A percentile compares a stretch with the other conserved stretches of the same genome.
These are phyloP conservation scores for Sminthurides bifidus DNA, from an alignment of 1,140 invertebrate genomes.

Conservation along the genomic window DNA sequence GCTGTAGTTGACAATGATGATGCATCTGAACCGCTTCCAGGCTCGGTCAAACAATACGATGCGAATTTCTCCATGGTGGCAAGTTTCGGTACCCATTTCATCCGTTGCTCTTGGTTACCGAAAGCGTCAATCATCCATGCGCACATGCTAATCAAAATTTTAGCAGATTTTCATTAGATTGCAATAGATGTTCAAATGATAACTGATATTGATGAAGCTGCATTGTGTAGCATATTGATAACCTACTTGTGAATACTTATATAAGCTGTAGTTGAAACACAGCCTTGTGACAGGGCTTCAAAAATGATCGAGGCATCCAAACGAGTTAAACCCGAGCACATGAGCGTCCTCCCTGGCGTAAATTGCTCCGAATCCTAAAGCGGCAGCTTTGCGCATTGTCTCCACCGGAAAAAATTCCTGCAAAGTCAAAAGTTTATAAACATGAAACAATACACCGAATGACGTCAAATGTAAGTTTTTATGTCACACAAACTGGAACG, in stretches of 20 bases:
- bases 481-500: background rate
- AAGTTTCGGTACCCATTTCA: constrained; percentile 74
- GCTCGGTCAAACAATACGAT: constrained; percentile 52
- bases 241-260: constrained; percentile 51
- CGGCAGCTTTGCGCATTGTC: constrained; percentile 39
- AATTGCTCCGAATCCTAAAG: constrained; percentile 49
- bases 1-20: constrained; percentile 42
- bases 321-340: constrained; percentile 44
- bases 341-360: constrained; percentile 46
- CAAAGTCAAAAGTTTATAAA: constrained; percentile 7
- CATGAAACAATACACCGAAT: background rate
- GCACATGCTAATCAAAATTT: constrained; percentile 42
- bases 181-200: background rate
- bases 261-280: constrained; percentile 50
- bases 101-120: constrained; percentile 67
- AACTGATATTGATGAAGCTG: background rate
- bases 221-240: background rate
- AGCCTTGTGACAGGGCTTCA: constrained; percentile 50
- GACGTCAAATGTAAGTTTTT: background rate
- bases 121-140: constrained; percentile 68
- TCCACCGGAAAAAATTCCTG: constrained; percentile 40
- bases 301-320: constrained; percentile 51
- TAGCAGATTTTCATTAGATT: background rate
- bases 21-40: constrained; percentile 40
- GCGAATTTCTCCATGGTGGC: constrained; percentile 51